These are phyloP conservation scores for Propsilocerus akamusi DNA, from an alignment of 1,140 invertebrate species.

Conservation along the genomic window DNA sequence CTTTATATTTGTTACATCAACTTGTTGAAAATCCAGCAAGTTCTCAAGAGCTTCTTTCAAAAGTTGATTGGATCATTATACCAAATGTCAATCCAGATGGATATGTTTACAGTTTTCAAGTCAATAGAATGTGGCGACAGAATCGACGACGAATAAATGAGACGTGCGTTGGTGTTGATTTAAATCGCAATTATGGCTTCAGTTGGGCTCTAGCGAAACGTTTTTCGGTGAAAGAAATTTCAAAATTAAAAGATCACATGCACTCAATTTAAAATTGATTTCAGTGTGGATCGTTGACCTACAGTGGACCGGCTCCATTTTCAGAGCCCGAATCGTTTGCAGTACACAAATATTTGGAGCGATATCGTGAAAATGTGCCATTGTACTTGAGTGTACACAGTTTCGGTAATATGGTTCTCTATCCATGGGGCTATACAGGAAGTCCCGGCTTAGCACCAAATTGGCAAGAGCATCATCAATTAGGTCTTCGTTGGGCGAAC, in stretches of 20 bases:
- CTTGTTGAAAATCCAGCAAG: constrained; percentile 28
- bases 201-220: constrained; percentile 25
- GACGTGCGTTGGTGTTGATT: constrained; percentile 18
- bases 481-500: constrained; percentile 6
- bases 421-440: constrained; percentile 39
- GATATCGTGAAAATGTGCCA: constrained; percentile 26
- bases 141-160: constrained; percentile 30
- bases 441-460: background rate
- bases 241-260: constrained; percentile 37
- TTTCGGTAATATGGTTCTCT: constrained; percentile 34
- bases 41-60: constrained; percentile 25
- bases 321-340: constrained; percentile 43
- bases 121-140: constrained; percentile 37
- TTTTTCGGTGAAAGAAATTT: constrained; percentile 25
- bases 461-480: background rate
- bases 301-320: constrained; percentile 23
- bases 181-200: constrained; percentile 21
- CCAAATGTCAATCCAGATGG: constrained; percentile 40
- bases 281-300: constrained; percentile 32
- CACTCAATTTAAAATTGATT: too few species aligned
- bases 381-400: constrained; percentile 43
- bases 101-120: constrained; percentile 27
- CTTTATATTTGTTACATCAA: constrained; percentile 40
- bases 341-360: constrained; percentile 29
- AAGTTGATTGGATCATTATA: constrained; percentile 43